Evolutionary conservation across 2,888 invertebrate species (phyloP), one percentile per base, ranked within the genome.

Genomic region (Hydroisotoma schaefferi): DNA sequence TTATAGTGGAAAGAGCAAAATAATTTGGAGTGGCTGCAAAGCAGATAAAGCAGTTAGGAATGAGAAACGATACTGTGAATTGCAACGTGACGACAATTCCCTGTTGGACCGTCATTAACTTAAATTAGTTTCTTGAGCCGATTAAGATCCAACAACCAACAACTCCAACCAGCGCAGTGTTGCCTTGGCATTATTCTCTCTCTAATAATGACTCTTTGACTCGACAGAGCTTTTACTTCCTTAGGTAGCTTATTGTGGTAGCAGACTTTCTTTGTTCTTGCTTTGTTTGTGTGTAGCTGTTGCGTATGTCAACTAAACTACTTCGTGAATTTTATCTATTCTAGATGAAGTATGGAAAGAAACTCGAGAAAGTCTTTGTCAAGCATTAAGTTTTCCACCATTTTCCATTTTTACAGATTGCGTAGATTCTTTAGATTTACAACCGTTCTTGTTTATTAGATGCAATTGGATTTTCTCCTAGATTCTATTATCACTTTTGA

Each of bases 51-150:
- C 22, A 53, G 51, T 51, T 51, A 12, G 20, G 38, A n/a, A 29
- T 28, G 40, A 51, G 25, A 37, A 55, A 59, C 54, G 55, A 59
- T 59, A 48, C 55, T 44, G 48, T 59, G 59, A 59, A 55, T 59
- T 54, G 49, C 49, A 48, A 40, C 38, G 54, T 40, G 48, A 55
- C 55, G 59, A 55, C 58, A 58, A 55, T 59, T 55, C 54, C 59
- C 59, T 22, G 40, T 49, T 54, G 55, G 55, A 54, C 49, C 55
- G 55, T 59, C 59, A 59, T 59, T 59, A 59, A 59, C 54, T 55
- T 54, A 59, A 59, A 59, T 59, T 59, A 59, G 59, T 59, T 59
- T 47, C 55, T 59, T 55, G 53, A 53, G 58, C 53, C 58, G 58
- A 58, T 58, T 58, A 52, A 58, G 58, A 53, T 58, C 52, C 53